phyloP scores from a whole-genome alignment of 2,888 invertebrate genomes.

The Allacma fusca region DNA sequence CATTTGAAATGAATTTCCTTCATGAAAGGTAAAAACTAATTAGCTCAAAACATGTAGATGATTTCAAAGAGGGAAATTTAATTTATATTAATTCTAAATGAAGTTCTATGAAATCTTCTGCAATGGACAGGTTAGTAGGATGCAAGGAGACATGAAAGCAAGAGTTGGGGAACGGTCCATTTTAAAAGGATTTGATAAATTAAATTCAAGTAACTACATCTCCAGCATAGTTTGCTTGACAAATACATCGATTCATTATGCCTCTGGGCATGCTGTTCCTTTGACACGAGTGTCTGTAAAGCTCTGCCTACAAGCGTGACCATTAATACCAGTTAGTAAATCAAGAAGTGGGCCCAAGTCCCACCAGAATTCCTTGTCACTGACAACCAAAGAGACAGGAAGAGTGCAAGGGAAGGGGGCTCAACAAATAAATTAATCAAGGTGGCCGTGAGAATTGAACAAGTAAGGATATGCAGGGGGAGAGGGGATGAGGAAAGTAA shows the following conservation, averaged over 20 bases:
- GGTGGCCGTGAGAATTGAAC: constrained; percentile 11
- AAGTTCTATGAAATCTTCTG: too few species aligned
- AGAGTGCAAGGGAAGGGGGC: not conserved
- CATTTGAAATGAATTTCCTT: too few species aligned
- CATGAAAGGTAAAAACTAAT: too few species aligned
- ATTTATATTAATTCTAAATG: too few species aligned
- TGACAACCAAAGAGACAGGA: not conserved
- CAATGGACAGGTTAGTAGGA: too few species aligned
- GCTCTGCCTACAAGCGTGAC: not conserved
- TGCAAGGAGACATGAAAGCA: too few species aligned
- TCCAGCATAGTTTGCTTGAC: not conserved
- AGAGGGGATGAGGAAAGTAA: not conserved
- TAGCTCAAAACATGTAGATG: too few species aligned
- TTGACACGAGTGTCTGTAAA: not conserved
- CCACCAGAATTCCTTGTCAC: constrained; percentile 1
- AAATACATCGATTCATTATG: constrained; percentile 2
- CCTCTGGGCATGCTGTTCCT: not conserved
- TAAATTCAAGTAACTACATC: too few species aligned
- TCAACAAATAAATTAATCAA: not conserved
- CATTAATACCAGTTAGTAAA: not conserved
- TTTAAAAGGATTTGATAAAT: too few species aligned
- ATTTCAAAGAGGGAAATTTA: too few species aligned
- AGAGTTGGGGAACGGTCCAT: too few species aligned
- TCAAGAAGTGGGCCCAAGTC: not conserved
- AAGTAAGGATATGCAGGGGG: not conserved